Evolutionary conservation across 2,797 vertebrate species (phyloP).

Genomic region (Fistularia tabacaria): DNA sequence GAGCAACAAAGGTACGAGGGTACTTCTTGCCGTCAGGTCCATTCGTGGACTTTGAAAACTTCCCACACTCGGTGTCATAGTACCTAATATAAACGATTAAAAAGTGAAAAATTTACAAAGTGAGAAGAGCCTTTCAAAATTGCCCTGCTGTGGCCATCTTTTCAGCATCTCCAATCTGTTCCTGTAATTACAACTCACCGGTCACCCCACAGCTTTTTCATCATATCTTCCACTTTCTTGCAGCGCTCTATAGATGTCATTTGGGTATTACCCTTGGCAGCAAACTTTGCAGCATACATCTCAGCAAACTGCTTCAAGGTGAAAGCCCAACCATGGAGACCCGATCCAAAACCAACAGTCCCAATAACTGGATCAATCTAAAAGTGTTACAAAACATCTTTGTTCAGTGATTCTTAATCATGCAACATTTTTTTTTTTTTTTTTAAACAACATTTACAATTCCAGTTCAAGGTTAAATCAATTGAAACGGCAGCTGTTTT

Average conservation of each 20-base stretch:
- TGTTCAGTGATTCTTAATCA: neutral
- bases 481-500: no score
- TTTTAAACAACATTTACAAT: no score
- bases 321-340: conserved; percentile 94
- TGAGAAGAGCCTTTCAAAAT: no score
- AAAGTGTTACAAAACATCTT: neutral
- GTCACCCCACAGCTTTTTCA: conserved; percentile 97
- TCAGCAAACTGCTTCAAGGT: conserved; percentile 98
- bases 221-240: conserved; percentile 98
- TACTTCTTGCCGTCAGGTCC: conserved; percentile 79
- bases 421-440: no score
- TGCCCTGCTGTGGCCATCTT: no score
- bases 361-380: conserved; percentile 89
- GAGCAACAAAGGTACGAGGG: conserved; percentile 84
- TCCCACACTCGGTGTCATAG: conserved; percentile 80
- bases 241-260: conserved; percentile 76
- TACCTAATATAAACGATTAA: conserved; percentile 58
- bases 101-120: no score
- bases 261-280: conserved; percentile 86
- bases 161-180: no score
- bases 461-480: no score
- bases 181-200: conserved; percentile 66
- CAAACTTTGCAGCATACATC: conserved; percentile 91
- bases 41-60: conserved; percentile 78
- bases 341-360: conserved; percentile 93